Base-by-base conservation (phyloP, 2,113 vertebrate genomes). In the Cricetomys ansorgei region DNA sequence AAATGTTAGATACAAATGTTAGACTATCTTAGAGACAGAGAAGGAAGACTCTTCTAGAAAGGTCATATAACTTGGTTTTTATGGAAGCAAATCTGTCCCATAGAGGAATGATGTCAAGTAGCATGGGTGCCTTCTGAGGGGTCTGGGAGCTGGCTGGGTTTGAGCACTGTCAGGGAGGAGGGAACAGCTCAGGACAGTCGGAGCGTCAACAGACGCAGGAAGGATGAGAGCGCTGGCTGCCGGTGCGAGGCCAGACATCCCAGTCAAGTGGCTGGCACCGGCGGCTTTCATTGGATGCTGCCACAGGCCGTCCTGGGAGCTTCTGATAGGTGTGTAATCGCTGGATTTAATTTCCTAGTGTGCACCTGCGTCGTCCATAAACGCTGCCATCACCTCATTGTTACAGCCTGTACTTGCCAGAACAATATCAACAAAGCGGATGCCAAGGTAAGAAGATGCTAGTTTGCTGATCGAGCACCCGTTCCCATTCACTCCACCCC, bases 311-410 rank as follows among this genome's bases (percentile, higher is more conserved):
- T 69, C 53, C 94, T 75, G 37, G 15, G 43, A 92, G 65, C 80
- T 45, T 96, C 57, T 29, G 43, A 76, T 70, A 88, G 73, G 92
- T 94, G 96, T 97, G 3, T 98, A 48, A 27, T 2, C 92, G 40
- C 77, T 94, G 96, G 94, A 79, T 98, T 98, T 97, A 88, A 67
- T 98, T 97, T 98, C 94, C 97, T 98, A 99, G 99, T 99, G 88
- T 99, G 99, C 96, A 99, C 99, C 88, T 99, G 99, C 94, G 99
- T 99, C 15, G 99, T 99, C 95, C 99, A 99, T 98, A 99, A 99
- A 97, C 99, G 99, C 97, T 99, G 99, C 98, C 99, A 99, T 97
- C 99, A 99, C 98, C 99, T 99, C 0, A 99, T 99, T 50, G 99
- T 99, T 83, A 99, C 99, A 13, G 99, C 99, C 92, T 99, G 99